Base-by-base conservation (phyloP, 2,888 invertebrate species). In the Eutolmus rufibarbis region DNA sequence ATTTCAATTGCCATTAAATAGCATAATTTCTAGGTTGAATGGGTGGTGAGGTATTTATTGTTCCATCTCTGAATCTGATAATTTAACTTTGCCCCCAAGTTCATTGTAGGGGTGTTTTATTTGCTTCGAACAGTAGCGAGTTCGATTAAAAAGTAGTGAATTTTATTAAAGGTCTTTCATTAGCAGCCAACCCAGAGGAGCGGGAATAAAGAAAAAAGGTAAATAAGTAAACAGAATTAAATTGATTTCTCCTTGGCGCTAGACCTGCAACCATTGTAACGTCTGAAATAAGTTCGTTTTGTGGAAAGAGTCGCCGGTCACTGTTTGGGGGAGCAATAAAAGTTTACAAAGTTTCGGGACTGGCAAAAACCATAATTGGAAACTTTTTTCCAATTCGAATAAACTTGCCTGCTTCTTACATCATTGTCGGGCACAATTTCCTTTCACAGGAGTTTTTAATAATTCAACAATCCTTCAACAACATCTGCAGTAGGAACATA, bases 361-460 rank as follows among this genome's bases (percentile, higher is more conserved):
- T 76, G 37, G 51, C 16, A 81, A 78, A 43, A 40, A 78, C 78
- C 81, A 81, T 34, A 81, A 81, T 81, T 81, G 81, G 81, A 81
- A 81, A 81, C 51, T 81, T 51, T 81, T 66, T 66, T 57, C 23
- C 23, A 43, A 28, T 31, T 28, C 51, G 81, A 31, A 43, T 34
- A 51, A 31, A 81, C 56, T 51, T 81, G 23, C 28, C 81, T 31
- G 51, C 23, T n/a, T 46, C 81, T 19, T 46, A 16, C 40, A 34
- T 34, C 66, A 23, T 66, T 66, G 66, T 28, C 66, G 37, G n/a
- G 43, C 19, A 43, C 12, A 78, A 78, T 78, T 9, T 43, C 43
- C 78, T 46, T 28, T 14, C 51, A 51, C 31, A 76, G 31, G 28
- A 28, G 66, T 12, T 28, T 34, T 81, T 81, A 81, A 81, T 81